Base-by-base conservation (phyloP, 2,797 vertebrate species). In the Fringilla coelebs region DNA sequence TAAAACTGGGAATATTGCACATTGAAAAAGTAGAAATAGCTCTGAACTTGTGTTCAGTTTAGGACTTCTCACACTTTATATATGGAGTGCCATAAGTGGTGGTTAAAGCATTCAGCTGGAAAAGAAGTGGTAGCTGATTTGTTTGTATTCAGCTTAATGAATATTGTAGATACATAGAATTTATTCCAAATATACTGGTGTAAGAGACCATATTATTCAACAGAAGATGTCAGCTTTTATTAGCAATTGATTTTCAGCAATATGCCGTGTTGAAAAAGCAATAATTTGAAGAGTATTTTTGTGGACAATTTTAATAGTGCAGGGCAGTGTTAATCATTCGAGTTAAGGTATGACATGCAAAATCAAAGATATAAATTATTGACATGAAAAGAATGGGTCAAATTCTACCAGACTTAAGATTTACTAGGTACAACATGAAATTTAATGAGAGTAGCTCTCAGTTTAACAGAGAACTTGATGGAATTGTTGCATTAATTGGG, bases 211-310 rank as follows among this genome's bases (percentile, higher is more conserved):
- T 31, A 58, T 61, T 57, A 70, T 41, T 49, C 6, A 58, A 36
- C 4, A 62, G 26, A 87, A 73, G 17, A 45, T 40, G 6, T 0
- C 3, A 60, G 8, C 25, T 80, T 62, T 85, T 51, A 46, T 74
- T 51, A 51, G 11, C 22, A 62, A 24, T 25, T 71, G 31, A 24
- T 71, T 81, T 77, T 87, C 55, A 81, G 7, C 5, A 62, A 46
- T 51, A 46, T 10, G 2, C 1, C 1, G 26, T 1, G 2, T 52
- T 40, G 36, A 85, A 52, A 60, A 51, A 17, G 2, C 11, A 67
- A 60, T 17, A 74, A 45, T 32, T 74, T 55, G 7, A 54, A 58
- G 71, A 43, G 3, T 11, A 28, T 24, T 89, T 83, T 45, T 66
- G 16, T 38, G 11, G 14, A 51, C 40, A 63, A 41, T 6, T 45